These are phyloP conservation scores for Spinus pinus DNA, from an alignment of 2,797 vertebrate species.

Conservation along the genomic window DNA sequence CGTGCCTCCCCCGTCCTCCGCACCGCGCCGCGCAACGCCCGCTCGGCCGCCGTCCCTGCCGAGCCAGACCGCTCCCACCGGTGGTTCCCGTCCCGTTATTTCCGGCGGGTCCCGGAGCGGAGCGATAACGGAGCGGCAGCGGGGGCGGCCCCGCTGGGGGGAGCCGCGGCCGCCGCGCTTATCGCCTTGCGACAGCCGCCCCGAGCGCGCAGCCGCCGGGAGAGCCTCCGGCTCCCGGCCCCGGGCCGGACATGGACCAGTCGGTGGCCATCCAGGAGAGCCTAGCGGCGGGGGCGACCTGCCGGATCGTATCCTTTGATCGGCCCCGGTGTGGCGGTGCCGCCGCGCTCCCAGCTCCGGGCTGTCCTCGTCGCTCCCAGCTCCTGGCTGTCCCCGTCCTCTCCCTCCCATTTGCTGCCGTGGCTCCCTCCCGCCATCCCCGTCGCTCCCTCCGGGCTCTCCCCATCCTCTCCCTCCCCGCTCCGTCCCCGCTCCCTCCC, in stretches of 20 bases:
- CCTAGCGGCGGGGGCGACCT: constrained; percentile 79
- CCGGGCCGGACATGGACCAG: constrained; percentile 83
- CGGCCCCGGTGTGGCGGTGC: neutral
- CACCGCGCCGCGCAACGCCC: neutral
- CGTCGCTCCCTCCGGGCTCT: neutral
- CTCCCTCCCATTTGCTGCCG: neutral
- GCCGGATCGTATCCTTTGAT: constrained; percentile 87
- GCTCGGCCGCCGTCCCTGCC: neutral
- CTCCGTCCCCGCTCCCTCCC: neutral
- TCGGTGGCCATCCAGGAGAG: constrained; percentile 91
- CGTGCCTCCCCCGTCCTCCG: neutral
- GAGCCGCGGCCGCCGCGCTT: neutral
- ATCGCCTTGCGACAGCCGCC: neutral
- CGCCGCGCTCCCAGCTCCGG: neutral
- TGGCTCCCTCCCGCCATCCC: neutral
- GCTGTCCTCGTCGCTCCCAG: too few relatives aligned
- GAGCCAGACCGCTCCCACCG: neutral
- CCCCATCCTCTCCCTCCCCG: neutral
- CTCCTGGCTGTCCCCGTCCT: too few relatives aligned
- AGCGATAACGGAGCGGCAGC: neutral
- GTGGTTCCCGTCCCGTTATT: neutral
- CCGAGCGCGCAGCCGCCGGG: neutral
- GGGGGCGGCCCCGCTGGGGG: neutral
- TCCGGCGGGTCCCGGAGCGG: neutral
- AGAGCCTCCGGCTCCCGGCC: neutral